Percentiles rank a stretch among this genome's conserved stretches.
These are phyloP conservation scores for Achroia grisella DNA, from an alignment of 1,140 invertebrate genomes.

Conservation along the genomic window DNA sequence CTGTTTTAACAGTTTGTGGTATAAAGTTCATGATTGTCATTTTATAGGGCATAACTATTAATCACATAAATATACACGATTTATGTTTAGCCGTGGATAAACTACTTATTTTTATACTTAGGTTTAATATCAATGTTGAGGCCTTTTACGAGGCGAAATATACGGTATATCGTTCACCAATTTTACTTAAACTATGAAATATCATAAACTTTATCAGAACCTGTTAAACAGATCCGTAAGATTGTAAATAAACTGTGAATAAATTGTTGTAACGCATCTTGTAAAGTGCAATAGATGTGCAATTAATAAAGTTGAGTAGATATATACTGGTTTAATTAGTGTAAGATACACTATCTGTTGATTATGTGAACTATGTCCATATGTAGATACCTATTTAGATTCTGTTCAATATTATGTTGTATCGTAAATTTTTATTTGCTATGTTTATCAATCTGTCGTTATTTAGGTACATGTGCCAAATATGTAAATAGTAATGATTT, in stretches of 20 bases:
- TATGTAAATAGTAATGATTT: background rate
- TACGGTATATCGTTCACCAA: too few relatives aligned
- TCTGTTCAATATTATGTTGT: constrained; percentile 11
- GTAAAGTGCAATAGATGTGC: constrained; percentile 72
- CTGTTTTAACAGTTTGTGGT: too few relatives aligned
- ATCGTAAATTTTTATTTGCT: constrained; percentile 1
- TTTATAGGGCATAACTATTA: too few relatives aligned
- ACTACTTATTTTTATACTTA: too few relatives aligned
- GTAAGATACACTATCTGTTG: constrained; percentile 52
- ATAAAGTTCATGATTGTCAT: too few relatives aligned
- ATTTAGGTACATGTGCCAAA: too few relatives aligned
- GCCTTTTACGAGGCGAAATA: too few relatives aligned
- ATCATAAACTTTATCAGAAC: too few relatives aligned
- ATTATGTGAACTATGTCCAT: constrained; percentile 55
- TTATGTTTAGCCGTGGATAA: too few relatives aligned
- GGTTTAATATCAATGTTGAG: too few relatives aligned
- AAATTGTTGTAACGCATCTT: constrained; percentile 71
- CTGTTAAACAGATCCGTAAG: constrained; percentile 1
- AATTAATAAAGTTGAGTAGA: constrained; percentile 68
- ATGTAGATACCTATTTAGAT: constrained; percentile 44
- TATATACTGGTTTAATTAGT: constrained; percentile 50
- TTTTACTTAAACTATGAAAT: too few relatives aligned
- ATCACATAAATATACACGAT: too few relatives aligned
- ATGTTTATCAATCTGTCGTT: background rate
- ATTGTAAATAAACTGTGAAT: constrained; percentile 64